Conservation (phyloP, 2,888 invertebrate genomes). For the Temnothorax ravouxi region DNA sequence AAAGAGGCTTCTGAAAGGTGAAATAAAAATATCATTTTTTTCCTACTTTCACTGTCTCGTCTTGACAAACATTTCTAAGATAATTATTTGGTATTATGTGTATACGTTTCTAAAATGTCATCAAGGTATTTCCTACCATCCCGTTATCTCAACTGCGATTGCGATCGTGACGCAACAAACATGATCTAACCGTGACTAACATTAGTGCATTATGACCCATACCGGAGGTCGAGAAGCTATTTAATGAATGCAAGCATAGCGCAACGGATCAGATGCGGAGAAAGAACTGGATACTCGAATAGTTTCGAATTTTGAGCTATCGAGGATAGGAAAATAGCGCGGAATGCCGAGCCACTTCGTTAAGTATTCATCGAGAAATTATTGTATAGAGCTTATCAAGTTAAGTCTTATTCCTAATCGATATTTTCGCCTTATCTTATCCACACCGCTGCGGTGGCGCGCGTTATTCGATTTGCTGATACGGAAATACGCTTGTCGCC, state of each 20-base stretch:
- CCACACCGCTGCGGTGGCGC: slow-evolving; percentile 36
- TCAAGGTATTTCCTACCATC: background rate
- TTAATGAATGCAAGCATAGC: background rate
- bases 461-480: slow-evolving; percentile 56
- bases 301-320: slow-evolving; percentile 2
- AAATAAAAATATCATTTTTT: too few species aligned
- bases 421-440: slow-evolving; percentile 58
- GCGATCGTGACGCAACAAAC: background rate
- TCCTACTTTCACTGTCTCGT: background rate
- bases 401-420: slow-evolving; percentile 56
- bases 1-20: background rate
- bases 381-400: slow-evolving; percentile 50
- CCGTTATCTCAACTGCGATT: slow-evolving; percentile 4
- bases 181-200: background rate
- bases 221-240: background rate
- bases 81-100: background rate
- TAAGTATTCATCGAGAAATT: slow-evolving; percentile 55
- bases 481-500: slow-evolving; percentile 57
- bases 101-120: background rate
- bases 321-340: slow-evolving; percentile 17
- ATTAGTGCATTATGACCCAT: background rate
- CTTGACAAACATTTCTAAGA: background rate
- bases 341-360: slow-evolving; percentile 41
- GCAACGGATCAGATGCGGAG: background rate
- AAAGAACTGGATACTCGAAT: background rate